Evolutionary conservation across 2,888 invertebrate genomes (phyloP), one percentile per base, ranked within the genome.

Genomic region (Cheilosia vulpina): DNA sequence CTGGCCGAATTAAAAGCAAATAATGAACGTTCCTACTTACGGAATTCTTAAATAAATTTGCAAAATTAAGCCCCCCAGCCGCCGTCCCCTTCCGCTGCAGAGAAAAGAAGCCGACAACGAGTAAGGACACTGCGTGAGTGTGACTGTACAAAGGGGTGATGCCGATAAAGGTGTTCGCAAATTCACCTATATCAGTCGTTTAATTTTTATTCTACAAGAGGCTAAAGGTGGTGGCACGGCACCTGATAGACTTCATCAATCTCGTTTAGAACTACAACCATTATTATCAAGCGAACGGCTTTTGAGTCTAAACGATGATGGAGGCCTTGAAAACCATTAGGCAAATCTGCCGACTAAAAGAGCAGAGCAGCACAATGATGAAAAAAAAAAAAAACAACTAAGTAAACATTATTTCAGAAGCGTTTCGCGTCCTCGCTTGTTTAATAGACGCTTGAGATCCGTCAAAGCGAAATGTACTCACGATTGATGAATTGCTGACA

Each of bases 1-100:
- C 71, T 72, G 72, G 81, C 85, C 66, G 76, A 85, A 85, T 85
- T 85, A 85, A 85, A 85, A 85, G 81, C 81, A 81, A 85, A 85
- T 85, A 85, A 81, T 85, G 76, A 81, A 76, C 85, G 85, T 72
- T 85, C 71, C 71, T 72, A 76, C 66, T 81, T 76, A 72, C 52
- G 55, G 71, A 76, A 80, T 79, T 84, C 80, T 80, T 80, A 60
- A 71, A 84, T 81, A 85, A 85, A 85, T 81, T 85, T 72, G 62
- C 81, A 81, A 81, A 81, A 72, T 81, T 79, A 75, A 79, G 50
- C n/a, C 63, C 47, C 38, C 31, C 34, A n/a, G 45, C 11, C 45
- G 52, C 0, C 53, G 31, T n/a, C 1, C 31, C 55, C 63, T 58
- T 43, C 47, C 68, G 55, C n/a, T n/a, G 15, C 7, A 24, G 5